Percentiles rank a stretch among this genome's conserved stretches.
Conservation (phyloP, 2,888 invertebrate species). For the Hoplodrina blanda region DNA sequence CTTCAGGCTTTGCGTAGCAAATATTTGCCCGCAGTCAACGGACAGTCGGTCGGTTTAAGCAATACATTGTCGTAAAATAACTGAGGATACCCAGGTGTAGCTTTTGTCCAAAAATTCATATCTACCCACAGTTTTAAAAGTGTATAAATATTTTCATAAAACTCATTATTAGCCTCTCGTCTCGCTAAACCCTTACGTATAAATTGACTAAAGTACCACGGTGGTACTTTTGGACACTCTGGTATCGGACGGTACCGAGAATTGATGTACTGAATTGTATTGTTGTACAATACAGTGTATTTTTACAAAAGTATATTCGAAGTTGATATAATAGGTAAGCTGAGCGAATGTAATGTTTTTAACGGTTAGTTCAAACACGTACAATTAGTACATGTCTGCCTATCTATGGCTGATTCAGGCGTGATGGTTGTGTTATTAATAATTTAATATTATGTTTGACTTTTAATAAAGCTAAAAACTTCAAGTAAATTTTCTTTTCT, state of each 20-base stretch:
- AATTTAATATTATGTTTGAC: slow-evolving; percentile 63
- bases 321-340: slow-evolving; percentile 56
- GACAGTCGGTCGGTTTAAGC: too few relatives aligned
- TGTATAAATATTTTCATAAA: slow-evolving; percentile 9
- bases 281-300: slow-evolving; percentile 51
- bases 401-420: slow-evolving; percentile 11
- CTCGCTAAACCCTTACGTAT: slow-evolving; percentile 61
- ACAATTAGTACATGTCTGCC: slow-evolving; percentile 24
- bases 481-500: slow-evolving; percentile 46
- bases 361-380: slow-evolving; percentile 32
- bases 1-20: too few relatives aligned
- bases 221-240: slow-evolving; percentile 55
- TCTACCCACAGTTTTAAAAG: slow-evolving; percentile 29
- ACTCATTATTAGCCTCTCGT: slow-evolving; percentile 24
- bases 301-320: slow-evolving; percentile 62
- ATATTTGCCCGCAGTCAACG: too few relatives aligned
- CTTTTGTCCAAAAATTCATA: not conserved
- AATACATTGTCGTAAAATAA: not conserved
- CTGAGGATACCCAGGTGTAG: not conserved
- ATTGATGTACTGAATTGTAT: slow-evolving; percentile 59
- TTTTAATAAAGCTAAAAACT: slow-evolving; percentile 54
- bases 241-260: slow-evolving; percentile 45
- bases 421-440: slow-evolving; percentile 58
- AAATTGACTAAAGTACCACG: slow-evolving; percentile 60
- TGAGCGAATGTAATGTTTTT: slow-evolving; percentile 59